A percentile compares a stretch with the other conserved stretches of the same genome.
These are phyloP conservation scores for Biston betularia DNA, from an alignment of 2,888 invertebrate species.

Conservation along the genomic window DNA sequence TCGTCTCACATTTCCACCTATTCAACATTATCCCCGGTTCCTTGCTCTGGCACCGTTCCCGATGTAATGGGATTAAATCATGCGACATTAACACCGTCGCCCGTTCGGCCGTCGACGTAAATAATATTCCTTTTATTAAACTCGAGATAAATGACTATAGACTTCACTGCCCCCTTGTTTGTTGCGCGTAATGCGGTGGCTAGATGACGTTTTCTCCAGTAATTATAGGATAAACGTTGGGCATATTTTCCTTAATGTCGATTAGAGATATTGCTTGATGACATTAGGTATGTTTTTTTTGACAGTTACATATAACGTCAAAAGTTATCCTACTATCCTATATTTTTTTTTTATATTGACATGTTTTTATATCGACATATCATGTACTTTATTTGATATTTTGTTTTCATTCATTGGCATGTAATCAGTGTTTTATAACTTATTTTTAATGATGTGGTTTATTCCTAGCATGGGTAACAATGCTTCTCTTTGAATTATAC, in stretches of 20 bases:
- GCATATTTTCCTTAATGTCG: constrained; percentile 40
- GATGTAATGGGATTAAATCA: constrained; percentile 84
- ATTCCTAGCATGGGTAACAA: too few species aligned
- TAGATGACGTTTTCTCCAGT: constrained; percentile 52
- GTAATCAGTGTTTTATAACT: too few species aligned
- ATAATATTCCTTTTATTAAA: constrained; percentile 86
- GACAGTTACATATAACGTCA: too few species aligned
- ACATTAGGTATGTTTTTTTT: too few species aligned
- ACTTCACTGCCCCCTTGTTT: constrained; percentile 74
- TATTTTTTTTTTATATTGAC: too few species aligned
- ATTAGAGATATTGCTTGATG: constrained; percentile 9
- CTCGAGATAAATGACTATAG: constrained; percentile 86
- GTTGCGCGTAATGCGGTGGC: constrained; percentile 56
- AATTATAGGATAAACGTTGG: constrained; percentile 48
- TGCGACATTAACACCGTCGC: constrained; percentile 77
- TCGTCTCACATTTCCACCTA: constrained; percentile 31
- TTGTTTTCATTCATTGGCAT: too few species aligned
- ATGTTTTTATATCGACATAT: too few species aligned
- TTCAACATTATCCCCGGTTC: constrained; percentile 42
- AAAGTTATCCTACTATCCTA: too few species aligned
- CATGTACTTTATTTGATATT: too few species aligned
- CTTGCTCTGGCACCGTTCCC: constrained; percentile 74
- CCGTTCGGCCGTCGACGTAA: constrained; percentile 76
- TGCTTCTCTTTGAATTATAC: too few species aligned
- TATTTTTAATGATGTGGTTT: too few species aligned